These are phyloP conservation scores for Myzus persicae DNA, from an alignment of 1,140 invertebrate species.

Conservation along the genomic window DNA sequence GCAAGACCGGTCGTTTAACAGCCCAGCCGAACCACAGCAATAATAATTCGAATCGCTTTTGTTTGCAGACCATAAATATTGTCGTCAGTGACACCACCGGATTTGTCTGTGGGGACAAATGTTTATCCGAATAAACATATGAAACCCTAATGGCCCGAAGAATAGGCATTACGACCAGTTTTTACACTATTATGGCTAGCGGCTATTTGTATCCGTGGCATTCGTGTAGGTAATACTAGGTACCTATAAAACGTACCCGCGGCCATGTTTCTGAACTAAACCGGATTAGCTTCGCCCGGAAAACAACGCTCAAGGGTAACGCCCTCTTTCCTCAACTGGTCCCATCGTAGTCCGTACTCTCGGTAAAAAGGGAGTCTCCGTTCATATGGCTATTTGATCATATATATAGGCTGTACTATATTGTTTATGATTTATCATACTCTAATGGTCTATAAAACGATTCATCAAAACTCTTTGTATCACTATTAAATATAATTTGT, in stretches of 20 bases:
- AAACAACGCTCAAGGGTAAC: constrained; percentile 4
- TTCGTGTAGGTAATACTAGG: not conserved
- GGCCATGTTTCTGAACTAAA: constrained; percentile 44
- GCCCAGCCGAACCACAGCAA: constrained; percentile 33
- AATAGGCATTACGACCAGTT: constrained; percentile 28
- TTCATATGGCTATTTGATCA: not conserved
- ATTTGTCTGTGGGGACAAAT: constrained; percentile 50
- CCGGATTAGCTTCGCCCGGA: constrained; percentile 13
- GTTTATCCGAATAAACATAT: constrained; percentile 49
- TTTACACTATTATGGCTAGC: constrained; percentile 22
- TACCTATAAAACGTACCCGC: not conserved
- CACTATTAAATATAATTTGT: not conserved
- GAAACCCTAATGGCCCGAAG: constrained; percentile 25
- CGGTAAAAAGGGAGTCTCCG: not conserved
- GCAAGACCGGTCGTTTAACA: constrained; percentile 7
- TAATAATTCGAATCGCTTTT: constrained; percentile 43
- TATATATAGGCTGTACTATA: not conserved
- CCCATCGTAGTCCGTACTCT: not conserved
- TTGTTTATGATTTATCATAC: not conserved
- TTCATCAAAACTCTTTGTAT: not conserved
- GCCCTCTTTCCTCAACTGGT: constrained; percentile 27
- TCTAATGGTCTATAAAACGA: not conserved
- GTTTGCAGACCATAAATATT: constrained; percentile 54
- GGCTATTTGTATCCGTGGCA: constrained; percentile 40
- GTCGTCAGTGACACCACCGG: constrained; percentile 22